Percentiles rank a stretch among this genome's conserved stretches.
Evolutionary conservation across 53 echinoderm and acorn worm genomes (phyloP).

Genomic region (Holothuria scabra): DNA sequence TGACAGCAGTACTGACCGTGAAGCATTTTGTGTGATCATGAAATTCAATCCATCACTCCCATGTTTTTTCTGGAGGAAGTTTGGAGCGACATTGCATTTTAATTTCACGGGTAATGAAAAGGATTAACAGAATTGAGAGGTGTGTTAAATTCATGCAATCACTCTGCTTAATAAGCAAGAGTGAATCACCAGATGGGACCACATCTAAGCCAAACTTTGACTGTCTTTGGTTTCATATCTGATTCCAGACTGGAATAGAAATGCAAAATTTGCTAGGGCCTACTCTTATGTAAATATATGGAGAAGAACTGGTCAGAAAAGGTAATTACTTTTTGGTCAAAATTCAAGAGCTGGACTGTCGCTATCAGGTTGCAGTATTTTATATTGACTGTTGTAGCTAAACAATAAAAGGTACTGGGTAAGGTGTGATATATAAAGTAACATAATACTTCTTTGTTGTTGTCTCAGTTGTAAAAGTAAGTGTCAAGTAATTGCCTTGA

Average conservation of each 20-base stretch:
- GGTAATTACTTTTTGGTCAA: no score
- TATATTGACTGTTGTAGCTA: no score
- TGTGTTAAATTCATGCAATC: constrained; percentile 38
- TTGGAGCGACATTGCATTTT: constrained; percentile 34
- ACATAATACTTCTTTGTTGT: no score
- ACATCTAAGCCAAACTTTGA: neutral
- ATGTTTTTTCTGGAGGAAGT: neutral
- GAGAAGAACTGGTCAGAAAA: neutral
- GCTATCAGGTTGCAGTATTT: no score
- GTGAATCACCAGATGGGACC: constrained; percentile 27
- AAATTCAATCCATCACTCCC: constrained; percentile 3
- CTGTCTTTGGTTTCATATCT: neutral
- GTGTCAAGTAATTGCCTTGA: no score
- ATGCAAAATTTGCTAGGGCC: neutral
- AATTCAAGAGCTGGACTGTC: no score
- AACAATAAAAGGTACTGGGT: no score
- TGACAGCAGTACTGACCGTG: constrained; percentile 26
- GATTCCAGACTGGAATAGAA: constrained; percentile 3
- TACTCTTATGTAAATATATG: neutral
- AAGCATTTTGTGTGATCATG: constrained; percentile 30
- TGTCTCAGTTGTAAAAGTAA: no score
- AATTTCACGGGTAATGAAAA: constrained; percentile 42
- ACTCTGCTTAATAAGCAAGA: constrained; percentile 17
- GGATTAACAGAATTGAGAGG: constrained; percentile 19
- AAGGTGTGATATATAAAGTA: no score